Conservation (phyloP, 2,797 vertebrate genomes). For the Alosa sapidissima region DNA sequence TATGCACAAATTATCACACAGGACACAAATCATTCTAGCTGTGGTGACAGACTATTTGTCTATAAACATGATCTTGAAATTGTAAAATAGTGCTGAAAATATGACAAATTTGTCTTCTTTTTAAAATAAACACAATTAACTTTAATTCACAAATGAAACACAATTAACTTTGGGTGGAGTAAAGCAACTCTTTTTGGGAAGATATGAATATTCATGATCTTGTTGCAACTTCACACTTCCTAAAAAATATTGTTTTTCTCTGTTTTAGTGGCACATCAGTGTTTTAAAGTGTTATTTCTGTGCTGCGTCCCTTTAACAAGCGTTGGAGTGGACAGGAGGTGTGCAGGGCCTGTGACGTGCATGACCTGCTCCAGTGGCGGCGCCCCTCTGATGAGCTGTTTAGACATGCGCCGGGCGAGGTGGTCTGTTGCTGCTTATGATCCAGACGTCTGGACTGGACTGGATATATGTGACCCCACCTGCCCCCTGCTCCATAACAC, state of each 20-base stretch:
- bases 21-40: background rate
- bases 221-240: background rate
- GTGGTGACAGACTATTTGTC: background rate
- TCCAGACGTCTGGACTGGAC: conserved; percentile 14
- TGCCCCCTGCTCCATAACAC: background rate
- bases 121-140: background rate
- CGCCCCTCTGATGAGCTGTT: background rate
- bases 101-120: background rate
- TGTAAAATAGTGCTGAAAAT: background rate
- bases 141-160: background rate
- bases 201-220: background rate
- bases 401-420: background rate
- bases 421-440: background rate
- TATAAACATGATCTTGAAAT: background rate
- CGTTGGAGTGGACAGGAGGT: background rate
- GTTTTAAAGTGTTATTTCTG: background rate
- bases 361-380: background rate
- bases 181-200: background rate
- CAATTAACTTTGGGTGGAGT: background rate
- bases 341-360: background rate
- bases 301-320: background rate
- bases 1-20: background rate
- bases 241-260: background rate
- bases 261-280: background rate
- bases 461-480: background rate